Evolutionary conservation across 2,888 invertebrate species (phyloP).

Genomic region (Lepas anatifera): DNA sequence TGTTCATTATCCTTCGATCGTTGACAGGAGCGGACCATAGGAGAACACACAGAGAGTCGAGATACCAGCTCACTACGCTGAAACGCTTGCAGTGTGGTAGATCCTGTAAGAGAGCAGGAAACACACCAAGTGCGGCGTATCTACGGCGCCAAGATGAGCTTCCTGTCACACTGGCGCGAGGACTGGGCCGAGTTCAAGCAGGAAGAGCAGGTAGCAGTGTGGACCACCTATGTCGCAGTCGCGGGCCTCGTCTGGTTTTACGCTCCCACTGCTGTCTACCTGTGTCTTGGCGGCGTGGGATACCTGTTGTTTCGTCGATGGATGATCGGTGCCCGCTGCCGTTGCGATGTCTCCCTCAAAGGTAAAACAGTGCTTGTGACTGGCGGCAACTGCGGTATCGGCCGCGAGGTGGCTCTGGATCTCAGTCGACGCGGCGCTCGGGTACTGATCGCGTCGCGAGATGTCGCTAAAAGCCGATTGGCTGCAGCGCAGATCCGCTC

Average conservation of each 20-base stretch:
- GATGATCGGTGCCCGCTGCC: conserved; percentile 33
- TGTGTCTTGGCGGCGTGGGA: neutral
- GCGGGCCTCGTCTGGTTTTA: neutral
- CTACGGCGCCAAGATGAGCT: neutral
- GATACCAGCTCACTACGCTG: no score
- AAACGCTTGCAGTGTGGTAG: no score
- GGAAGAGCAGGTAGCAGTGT: neutral
- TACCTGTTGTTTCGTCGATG: neutral
- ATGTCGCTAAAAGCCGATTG: conserved; percentile 40
- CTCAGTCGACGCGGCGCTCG: conserved; percentile 42
- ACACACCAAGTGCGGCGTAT: no score
- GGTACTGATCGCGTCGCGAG: conserved; percentile 76
- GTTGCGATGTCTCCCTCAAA: conserved; percentile 52
- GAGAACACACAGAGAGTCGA: no score
- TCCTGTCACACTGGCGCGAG: neutral
- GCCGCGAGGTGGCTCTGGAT: conserved; percentile 26
- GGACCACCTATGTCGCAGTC: neutral
- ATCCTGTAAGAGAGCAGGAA: no score
- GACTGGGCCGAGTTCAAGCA: neutral
- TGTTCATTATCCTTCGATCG: no score
- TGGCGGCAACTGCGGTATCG: conserved; percentile 61
- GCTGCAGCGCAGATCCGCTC: conserved; percentile 55
- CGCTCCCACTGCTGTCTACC: neutral
- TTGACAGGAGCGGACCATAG: no score
- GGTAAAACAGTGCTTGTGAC: conserved; percentile 81